Percentiles rank a stretch among this genome's conserved stretches.
Evolutionary conservation across 2,888 invertebrate genomes (phyloP).

Genomic region (Metopia argyrocephala): DNA sequence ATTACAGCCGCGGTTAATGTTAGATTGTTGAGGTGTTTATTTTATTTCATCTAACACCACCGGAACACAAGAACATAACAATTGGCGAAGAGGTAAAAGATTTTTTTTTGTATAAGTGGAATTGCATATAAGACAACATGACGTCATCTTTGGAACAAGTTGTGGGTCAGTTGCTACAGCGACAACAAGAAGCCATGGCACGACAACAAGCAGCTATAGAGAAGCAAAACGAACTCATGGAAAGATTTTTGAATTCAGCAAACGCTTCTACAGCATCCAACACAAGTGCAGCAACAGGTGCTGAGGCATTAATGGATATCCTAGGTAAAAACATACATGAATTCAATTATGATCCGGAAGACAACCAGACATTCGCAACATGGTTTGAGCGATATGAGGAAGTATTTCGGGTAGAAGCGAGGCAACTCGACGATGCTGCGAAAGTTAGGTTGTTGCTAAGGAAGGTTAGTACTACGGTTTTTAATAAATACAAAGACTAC

Average conservation of each 20-base stretch:
- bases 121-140: background rate
- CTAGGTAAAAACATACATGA: conserved; percentile 32
- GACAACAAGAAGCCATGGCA: too few species aligned
- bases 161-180: too few species aligned
- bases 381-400: conserved; percentile 45
- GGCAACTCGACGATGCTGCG: conserved; percentile 38
- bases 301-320: conserved; percentile 30
- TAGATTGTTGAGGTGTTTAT: too few species aligned
- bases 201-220: background rate
- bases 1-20: too few species aligned
- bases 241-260: background rate
- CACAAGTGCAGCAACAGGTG: background rate
- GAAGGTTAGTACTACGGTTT: conserved; percentile 8
- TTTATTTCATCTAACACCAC: too few species aligned
- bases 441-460: conserved; percentile 45
- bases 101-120: background rate
- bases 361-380: conserved; percentile 10
- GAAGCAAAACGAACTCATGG: conserved; percentile 1
- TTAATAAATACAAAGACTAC: conserved; percentile 46
- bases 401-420: conserved; percentile 28
- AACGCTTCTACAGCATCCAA: background rate
- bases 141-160: too few species aligned
- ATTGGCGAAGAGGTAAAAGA: conserved; percentile 5
- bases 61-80: background rate
- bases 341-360: conserved; percentile 28